phyloP scores from a whole-genome alignment of 2,797 vertebrate species.

The Sebastes steindachneri region DNA sequence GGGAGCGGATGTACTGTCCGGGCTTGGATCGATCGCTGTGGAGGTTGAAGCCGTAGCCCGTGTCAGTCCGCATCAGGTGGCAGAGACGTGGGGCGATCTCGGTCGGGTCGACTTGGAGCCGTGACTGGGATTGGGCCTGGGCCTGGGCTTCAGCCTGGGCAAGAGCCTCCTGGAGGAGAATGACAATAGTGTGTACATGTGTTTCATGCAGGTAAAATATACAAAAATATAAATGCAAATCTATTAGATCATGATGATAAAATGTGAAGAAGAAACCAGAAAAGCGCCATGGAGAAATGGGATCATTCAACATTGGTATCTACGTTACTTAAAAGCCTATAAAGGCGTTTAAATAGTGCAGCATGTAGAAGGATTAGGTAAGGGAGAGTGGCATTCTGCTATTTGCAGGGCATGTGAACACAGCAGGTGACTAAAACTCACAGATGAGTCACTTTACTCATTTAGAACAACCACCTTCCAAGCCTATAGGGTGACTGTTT shows the following conservation, averaged over 20 bases:
- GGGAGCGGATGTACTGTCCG: conserved; percentile 95
- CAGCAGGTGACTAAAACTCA: not conserved
- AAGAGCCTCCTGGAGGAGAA: conserved; percentile 65
- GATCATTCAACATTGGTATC: not conserved
- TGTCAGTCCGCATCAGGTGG: conserved; percentile 87
- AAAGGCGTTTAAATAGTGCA: not conserved
- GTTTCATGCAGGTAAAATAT: not conserved
- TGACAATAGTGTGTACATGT: not conserved
- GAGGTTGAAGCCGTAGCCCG: conserved; percentile 96
- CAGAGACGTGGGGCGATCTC: conserved; percentile 92
- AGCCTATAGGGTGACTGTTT: not conserved
- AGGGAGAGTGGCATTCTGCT: not conserved
- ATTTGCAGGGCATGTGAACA: not conserved
- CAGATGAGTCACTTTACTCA: not conserved
- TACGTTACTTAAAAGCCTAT: not conserved
- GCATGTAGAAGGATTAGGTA: no score
- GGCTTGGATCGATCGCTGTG: conserved; percentile 95
- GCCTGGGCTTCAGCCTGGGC: conserved; percentile 35
- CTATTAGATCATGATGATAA: not conserved
- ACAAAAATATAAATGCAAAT: not conserved
- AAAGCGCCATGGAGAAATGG: not conserved
- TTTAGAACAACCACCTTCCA: not conserved
- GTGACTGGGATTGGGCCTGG: conserved; percentile 22
- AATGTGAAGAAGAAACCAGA: not conserved
- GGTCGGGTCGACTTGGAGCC: conserved; percentile 64